phyloP scores from a whole-genome alignment of 2,888 invertebrate genomes.

The Caenorhabditis zanzibari region DNA sequence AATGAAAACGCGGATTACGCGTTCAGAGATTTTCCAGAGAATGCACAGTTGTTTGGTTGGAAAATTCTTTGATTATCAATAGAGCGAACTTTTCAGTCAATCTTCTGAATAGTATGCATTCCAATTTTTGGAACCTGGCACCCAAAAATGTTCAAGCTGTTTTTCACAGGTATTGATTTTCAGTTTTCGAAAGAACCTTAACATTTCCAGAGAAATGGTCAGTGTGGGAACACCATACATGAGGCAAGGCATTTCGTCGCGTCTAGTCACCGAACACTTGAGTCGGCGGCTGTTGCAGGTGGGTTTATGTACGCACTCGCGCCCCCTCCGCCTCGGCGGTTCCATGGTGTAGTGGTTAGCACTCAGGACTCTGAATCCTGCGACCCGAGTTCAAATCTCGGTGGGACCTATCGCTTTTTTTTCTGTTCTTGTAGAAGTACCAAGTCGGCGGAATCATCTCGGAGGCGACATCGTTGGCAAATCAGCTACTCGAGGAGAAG shows the following conservation, averaged over 20 bases:
- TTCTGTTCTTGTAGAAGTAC: constrained; percentile 12
- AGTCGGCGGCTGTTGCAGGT: background rate
- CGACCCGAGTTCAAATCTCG: constrained; percentile 77
- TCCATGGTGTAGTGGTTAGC: constrained; percentile 75
- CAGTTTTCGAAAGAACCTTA: too few relatives aligned
- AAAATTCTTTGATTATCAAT: background rate
- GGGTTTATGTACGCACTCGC: constrained; percentile 12
- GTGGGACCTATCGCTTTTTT: constrained; percentile 67
- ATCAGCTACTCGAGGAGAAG: constrained; percentile 24
- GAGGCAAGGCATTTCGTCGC: constrained; percentile 17
- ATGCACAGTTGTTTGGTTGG: constrained; percentile 26
- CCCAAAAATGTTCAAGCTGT: constrained; percentile 28
- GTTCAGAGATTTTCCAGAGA: constrained; percentile 10
- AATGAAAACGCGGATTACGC: constrained; percentile 25
- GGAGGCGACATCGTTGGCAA: constrained; percentile 29
- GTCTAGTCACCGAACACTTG: constrained; percentile 9
- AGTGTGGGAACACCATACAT: constrained; percentile 17
- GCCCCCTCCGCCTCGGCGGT: background rate
- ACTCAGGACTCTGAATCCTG: constrained; percentile 78
- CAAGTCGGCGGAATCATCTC: constrained; percentile 32
- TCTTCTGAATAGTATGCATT: constrained; percentile 29
- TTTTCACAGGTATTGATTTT: constrained; percentile 29
- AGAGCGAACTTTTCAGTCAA: constrained; percentile 9
- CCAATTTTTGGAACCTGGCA: constrained; percentile 39
- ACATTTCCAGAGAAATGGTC: constrained; percentile 13